Evolutionary conservation across 2,797 vertebrate genomes (phyloP), one percentile per base, ranked within the genome.

Genomic region (Furcifer pardalis): DNA sequence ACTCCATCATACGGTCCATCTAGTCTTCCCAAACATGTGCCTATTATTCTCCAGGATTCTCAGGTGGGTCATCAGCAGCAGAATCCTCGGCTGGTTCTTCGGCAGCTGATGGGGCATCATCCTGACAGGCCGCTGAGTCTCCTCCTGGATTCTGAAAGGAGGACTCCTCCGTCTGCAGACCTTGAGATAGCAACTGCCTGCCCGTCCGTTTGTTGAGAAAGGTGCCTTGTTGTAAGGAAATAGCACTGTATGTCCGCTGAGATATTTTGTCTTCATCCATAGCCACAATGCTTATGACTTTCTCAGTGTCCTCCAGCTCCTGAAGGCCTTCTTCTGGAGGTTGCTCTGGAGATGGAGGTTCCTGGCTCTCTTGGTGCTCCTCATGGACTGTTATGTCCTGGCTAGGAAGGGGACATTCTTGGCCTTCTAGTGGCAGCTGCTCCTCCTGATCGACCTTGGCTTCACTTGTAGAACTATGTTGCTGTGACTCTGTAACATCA

Each of bases 151-250:
- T 62, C 52, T 7, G 15, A 60, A 66, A 17, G 3, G 40, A 23
- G 19, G 49, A 1, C 4, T 2, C 37, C 0, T 40, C 72, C 0
- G 52, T 89, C 85, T 91, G 81, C 9, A 81, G 85, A 71, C 73
- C 46, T 52, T 44, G 76, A 1, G 37, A 78, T 23, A 1, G 35
- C 76, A 88, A 25, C 0, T 74, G 1, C n/a, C 77, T 87, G 10
- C 89, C 86, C 1, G 91, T 92, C 76, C 27, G 56, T 13, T 60
- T 86, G 62, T 84, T 84, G 21, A 87, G 0, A 62, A 81, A 87
- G 40, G 72, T 4, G 27, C 73, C 88, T 69, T 90, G 56, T 0
- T 49, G 56, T 23, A 84, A 8, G 15, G 76, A 79, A 63, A 89
- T 12, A 7, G 86, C 4, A 0, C 85, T 73, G 6, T 68, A 13